Conservation (phyloP, 2,888 invertebrate genomes). For the Pogonocherus hispidulus region DNA sequence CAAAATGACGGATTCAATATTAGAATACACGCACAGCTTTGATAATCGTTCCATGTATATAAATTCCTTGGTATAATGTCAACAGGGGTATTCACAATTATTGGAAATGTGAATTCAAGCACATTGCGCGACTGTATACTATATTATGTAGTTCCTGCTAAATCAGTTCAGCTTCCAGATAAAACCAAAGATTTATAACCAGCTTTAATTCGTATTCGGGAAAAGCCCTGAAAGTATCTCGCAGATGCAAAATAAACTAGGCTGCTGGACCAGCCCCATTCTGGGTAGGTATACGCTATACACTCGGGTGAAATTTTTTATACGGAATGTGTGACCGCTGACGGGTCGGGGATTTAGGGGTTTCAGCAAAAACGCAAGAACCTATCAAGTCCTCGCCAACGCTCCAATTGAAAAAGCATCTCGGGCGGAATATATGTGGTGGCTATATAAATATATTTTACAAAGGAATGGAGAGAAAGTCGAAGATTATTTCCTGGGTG, state of each 20-base stretch:
- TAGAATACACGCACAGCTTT: no score
- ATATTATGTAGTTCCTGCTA: no score
- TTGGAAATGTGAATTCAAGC: no score
- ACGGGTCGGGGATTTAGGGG: constrained; percentile 37
- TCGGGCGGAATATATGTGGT: constrained; percentile 22
- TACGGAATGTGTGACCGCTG: constrained; percentile 44
- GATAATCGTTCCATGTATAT: no score
- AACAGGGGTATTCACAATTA: no score
- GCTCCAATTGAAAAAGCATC: constrained; percentile 30
- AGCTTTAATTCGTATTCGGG: constrained; percentile 19
- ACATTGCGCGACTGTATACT: no score
- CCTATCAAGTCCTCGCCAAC: constrained; percentile 21
- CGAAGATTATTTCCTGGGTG: constrained; percentile 18
- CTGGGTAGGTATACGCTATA: constrained; percentile 40
- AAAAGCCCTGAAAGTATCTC: constrained; percentile 20
- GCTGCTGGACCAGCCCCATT: constrained; percentile 35
- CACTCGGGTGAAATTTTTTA: constrained; percentile 47
- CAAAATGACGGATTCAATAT: no score
- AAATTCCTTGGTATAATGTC: no score
- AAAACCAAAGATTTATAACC: constrained; percentile 4
- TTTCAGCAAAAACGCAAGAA: constrained; percentile 36
- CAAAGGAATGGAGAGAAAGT: constrained; percentile 24
- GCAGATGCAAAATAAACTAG: constrained; percentile 40
- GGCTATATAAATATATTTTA: constrained; percentile 30
- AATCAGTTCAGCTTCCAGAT: background rate